phyloP scores from a whole-genome alignment of 1,140 invertebrate genomes.

The Drosophila orosa region DNA sequence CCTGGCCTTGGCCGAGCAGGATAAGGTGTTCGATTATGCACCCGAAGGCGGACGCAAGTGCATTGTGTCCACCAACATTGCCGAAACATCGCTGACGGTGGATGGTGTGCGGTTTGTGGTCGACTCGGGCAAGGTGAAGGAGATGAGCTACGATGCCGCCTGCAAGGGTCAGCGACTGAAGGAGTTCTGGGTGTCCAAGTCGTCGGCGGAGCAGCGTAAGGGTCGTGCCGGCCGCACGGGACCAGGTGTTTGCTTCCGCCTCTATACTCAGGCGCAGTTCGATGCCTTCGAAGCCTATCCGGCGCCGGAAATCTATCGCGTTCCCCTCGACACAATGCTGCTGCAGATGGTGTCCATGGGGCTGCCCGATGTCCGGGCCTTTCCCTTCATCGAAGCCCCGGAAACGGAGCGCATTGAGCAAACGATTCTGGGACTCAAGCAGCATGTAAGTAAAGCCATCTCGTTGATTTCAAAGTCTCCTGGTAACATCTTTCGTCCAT shows the following conservation, averaged over 20 bases:
- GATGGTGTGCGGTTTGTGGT: constrained; percentile 99
- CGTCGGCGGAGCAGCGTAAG: constrained; percentile 98
- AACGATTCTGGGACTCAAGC: constrained; percentile 93
- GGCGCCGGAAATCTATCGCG: constrained; percentile 95
- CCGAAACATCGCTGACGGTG: constrained; percentile 99
- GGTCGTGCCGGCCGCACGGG: constrained; percentile 95
- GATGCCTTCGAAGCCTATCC: constrained; percentile 90
- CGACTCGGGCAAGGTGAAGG: constrained; percentile 98
- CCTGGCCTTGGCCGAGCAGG: constrained; percentile 96
- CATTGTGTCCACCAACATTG: constrained; percentile 99
- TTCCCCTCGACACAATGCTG: constrained; percentile 95
- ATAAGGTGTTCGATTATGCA: constrained; percentile 99
- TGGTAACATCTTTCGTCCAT: neutral
- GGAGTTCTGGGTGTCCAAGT: constrained; percentile 98
- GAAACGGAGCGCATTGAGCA: constrained; percentile 92
- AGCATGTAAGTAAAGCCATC: constrained; percentile 88
- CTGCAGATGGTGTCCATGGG: constrained; percentile 98
- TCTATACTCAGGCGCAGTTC: constrained; percentile 92
- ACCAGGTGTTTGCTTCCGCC: constrained; percentile 88
- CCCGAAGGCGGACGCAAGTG: constrained; percentile 98
- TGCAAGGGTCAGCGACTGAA: constrained; percentile 95
- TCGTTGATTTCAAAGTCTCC: no score
- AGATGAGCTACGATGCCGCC: constrained; percentile 96
- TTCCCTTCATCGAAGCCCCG: constrained; percentile 98
- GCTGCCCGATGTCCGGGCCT: constrained; percentile 94